These are phyloP conservation scores for Trichonephila clavipes DNA, from an alignment of 1,140 invertebrate genomes.

Conservation along the genomic window DNA sequence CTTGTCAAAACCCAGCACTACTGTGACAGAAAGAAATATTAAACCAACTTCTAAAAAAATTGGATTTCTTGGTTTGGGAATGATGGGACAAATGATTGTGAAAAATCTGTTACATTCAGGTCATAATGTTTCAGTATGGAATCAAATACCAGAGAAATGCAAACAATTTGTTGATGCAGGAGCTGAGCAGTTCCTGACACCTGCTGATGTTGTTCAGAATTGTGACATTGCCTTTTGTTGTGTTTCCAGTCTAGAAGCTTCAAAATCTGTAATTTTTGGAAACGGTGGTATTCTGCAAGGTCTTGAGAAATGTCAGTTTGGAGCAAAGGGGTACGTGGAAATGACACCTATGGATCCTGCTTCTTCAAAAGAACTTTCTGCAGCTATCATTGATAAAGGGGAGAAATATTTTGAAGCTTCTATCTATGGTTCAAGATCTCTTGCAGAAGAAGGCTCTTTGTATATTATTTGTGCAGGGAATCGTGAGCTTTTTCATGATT, in stretches of 20 bases:
- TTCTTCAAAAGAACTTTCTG: conserved; percentile 94
- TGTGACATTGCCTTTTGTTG: too few relatives aligned
- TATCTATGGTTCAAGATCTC: background rate
- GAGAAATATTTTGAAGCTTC: conserved; percentile 94
- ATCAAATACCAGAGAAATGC: too few relatives aligned
- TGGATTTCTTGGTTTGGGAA: too few relatives aligned
- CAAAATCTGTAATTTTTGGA: too few relatives aligned
- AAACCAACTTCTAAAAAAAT: background rate
- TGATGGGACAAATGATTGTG: too few relatives aligned
- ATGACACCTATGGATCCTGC: conserved; percentile 98
- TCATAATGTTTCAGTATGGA: too few relatives aligned
- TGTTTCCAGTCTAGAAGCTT: too few relatives aligned
- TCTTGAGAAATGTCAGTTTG: background rate
- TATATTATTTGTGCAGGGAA: conserved; percentile 1
- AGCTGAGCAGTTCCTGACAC: too few relatives aligned
- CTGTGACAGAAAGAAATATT: background rate
- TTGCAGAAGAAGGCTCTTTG: background rate
- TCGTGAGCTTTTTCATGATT: conserved; percentile 88
- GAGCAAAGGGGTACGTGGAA: conserved; percentile 92
- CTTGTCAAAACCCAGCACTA: background rate
- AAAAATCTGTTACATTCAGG: too few relatives aligned
- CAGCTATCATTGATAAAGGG: conserved; percentile 92
- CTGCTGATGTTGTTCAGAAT: too few relatives aligned
- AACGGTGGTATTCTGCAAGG: too few relatives aligned
- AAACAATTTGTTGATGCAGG: too few relatives aligned